These are phyloP conservation scores for Orius laevigatus DNA, from an alignment of 1,140 invertebrate genomes.

Conservation along the genomic window DNA sequence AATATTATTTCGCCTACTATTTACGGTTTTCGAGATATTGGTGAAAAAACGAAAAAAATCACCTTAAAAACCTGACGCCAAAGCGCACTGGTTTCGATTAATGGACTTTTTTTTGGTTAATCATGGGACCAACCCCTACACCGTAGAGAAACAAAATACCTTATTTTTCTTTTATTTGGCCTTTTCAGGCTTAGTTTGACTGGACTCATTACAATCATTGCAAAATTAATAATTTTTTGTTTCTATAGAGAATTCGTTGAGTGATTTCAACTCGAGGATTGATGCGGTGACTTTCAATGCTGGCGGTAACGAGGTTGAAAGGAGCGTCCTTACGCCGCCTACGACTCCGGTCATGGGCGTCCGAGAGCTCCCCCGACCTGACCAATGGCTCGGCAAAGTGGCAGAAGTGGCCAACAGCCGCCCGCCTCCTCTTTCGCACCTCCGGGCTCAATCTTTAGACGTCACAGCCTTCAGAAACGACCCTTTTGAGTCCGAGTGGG, in stretches of 20 bases:
- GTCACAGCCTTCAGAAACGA: conserved; percentile 31
- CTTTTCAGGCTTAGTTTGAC: too few relatives aligned
- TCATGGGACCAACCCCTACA: too few relatives aligned
- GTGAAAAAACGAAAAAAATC: too few relatives aligned
- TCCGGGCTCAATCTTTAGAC: conserved; percentile 41
- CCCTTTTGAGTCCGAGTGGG: conserved; percentile 80
- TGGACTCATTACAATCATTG: too few relatives aligned
- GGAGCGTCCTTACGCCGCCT: conserved; percentile 28
- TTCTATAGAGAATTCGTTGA: conserved; percentile 19
- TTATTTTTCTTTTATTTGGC: too few relatives aligned
- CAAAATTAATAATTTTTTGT: too few relatives aligned
- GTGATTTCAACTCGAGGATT: conserved; percentile 16
- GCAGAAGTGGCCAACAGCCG: conserved; percentile 26
- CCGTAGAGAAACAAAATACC: too few relatives aligned
- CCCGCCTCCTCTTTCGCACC: conserved; percentile 32
- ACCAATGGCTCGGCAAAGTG: conserved; percentile 60
- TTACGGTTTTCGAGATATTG: too few relatives aligned
- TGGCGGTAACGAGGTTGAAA: conserved; percentile 22
- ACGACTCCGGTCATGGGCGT: conserved; percentile 26
- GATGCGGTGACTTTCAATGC: conserved; percentile 13
- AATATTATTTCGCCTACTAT: too few relatives aligned
- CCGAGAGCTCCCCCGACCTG: conserved; percentile 44
- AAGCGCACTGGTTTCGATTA: too few relatives aligned
- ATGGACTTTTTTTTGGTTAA: too few relatives aligned
- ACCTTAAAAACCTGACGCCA: too few relatives aligned